A percentile compares a stretch with the other conserved stretches of the same genome.
Evolutionary conservation across 2,797 vertebrate species (phyloP).

Genomic region (Mycteria americana): DNA sequence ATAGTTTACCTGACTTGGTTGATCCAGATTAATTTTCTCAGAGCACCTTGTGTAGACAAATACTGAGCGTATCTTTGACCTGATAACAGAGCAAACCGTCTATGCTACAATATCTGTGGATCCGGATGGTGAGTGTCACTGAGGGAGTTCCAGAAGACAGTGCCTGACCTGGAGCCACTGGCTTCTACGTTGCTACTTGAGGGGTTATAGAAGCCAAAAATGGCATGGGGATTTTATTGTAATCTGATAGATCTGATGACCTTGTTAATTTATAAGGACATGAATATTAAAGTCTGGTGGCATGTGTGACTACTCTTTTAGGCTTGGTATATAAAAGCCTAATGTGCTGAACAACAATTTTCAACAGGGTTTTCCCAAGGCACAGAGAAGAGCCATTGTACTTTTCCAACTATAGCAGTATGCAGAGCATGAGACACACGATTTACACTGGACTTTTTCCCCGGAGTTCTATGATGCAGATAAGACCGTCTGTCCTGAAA

Average conservation of each 20-base stretch:
- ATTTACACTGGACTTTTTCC: neutral
- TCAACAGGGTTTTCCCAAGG: neutral
- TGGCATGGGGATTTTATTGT: neutral
- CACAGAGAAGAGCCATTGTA: neutral
- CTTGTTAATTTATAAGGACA: neutral
- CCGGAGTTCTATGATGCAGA: neutral
- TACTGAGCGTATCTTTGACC: neutral
- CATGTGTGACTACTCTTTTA: neutral
- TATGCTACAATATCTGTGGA: neutral
- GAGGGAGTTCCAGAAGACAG: neutral
- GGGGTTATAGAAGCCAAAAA: neutral
- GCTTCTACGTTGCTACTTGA: neutral
- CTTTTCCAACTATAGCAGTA: neutral
- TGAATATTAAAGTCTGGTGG: neutral
- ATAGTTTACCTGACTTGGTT: neutral
- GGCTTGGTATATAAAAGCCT: neutral
- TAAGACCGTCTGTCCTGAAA: neutral
- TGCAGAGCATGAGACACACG: neutral
- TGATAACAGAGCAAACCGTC: neutral
- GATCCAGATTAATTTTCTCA: neutral
- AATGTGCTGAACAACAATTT: neutral
- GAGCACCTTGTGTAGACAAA: neutral
- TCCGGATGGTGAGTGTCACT: neutral
- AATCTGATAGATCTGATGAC: neutral
- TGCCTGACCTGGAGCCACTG: neutral